phyloP scores from a whole-genome alignment of 2,888 invertebrate species.

The Agapostemon virescens region DNA sequence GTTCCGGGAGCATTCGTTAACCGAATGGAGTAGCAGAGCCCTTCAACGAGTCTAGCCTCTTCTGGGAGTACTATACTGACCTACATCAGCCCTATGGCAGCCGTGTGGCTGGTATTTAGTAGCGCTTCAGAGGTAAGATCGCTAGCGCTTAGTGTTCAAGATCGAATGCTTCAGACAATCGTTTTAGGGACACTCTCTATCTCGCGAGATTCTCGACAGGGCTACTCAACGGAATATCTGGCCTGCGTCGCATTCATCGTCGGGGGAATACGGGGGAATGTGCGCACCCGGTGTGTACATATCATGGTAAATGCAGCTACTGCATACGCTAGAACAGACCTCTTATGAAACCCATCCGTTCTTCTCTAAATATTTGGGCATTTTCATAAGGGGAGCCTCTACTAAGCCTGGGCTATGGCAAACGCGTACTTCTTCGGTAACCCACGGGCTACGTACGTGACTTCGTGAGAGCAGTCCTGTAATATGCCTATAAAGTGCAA shows the following conservation, averaged over 20 bases:
- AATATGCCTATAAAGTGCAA: conserved; percentile 63
- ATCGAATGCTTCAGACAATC: conserved; percentile 11
- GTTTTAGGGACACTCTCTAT: conserved; percentile 16
- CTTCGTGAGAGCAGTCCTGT: conserved; percentile 53
- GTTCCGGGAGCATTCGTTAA: neutral
- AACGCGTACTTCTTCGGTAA: conserved; percentile 51
- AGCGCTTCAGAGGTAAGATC: neutral
- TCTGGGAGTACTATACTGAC: neutral
- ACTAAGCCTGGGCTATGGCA: conserved; percentile 44
- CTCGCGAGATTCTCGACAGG: conserved; percentile 32
- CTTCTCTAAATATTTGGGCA: conserved; percentile 65
- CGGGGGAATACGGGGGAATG: conserved; percentile 15
- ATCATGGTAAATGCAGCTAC: conserved; percentile 49
- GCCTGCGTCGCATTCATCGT: conserved; percentile 27
- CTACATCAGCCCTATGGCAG: neutral
- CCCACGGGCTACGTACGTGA: conserved; percentile 48
- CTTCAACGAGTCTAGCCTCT: neutral
- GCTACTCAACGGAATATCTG: conserved; percentile 49
- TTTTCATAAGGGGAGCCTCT: conserved; percentile 59
- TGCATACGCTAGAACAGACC: conserved; percentile 49
- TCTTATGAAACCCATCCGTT: conserved; percentile 61
- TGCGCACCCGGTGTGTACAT: conserved; percentile 34
- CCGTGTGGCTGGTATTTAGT: neutral
- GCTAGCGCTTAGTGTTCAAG: neutral
- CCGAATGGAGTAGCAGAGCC: neutral